phyloP scores from a whole-genome alignment of 1,140 invertebrate genomes.

The Goniozus legneri region DNA sequence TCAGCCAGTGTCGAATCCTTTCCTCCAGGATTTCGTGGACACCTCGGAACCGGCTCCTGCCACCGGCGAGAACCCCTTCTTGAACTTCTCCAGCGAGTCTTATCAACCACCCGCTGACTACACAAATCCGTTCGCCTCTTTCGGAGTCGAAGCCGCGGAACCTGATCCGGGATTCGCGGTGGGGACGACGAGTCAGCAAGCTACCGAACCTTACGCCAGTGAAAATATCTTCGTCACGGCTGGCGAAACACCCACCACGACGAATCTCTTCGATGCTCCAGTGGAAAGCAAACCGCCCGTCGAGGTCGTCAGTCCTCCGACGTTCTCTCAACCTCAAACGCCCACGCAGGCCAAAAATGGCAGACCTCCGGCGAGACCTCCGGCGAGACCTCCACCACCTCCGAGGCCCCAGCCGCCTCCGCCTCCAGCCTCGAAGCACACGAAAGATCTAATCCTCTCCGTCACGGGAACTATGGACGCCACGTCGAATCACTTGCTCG shows the following conservation, averaged over 20 bases:
- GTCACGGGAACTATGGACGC: slow-evolving; percentile 87
- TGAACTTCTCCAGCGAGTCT: slow-evolving; percentile 55
- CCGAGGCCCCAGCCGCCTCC: slow-evolving; percentile 53
- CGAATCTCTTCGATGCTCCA: background rate
- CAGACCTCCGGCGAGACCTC: slow-evolving; percentile 41
- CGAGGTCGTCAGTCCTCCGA: too few species aligned
- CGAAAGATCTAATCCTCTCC: slow-evolving; percentile 79
- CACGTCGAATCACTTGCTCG: slow-evolving; percentile 76
- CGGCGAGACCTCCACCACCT: slow-evolving; percentile 32
- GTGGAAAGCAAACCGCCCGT: too few species aligned
- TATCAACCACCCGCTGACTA: slow-evolving; percentile 34
- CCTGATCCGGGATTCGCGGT: slow-evolving; percentile 12
- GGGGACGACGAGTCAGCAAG: slow-evolving; percentile 25
- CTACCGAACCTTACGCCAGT: slow-evolving; percentile 15
- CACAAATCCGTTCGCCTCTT: slow-evolving; percentile 61
- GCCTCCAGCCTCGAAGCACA: slow-evolving; percentile 66
- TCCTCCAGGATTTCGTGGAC: slow-evolving; percentile 60
- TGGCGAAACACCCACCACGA: slow-evolving; percentile 3
- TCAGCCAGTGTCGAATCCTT: slow-evolving; percentile 65
- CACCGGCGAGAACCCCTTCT: slow-evolving; percentile 58
- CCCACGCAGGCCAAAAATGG: slow-evolving; percentile 15
- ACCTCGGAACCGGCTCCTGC: slow-evolving; percentile 9
- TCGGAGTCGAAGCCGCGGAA: slow-evolving; percentile 37
- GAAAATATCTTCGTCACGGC: slow-evolving; percentile 18
- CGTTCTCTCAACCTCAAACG: too few species aligned